Percentiles rank a stretch among this genome's conserved stretches.
These are phyloP conservation scores for Athetis lepigone DNA, from an alignment of 2,888 invertebrate genomes.

Conservation along the genomic window DNA sequence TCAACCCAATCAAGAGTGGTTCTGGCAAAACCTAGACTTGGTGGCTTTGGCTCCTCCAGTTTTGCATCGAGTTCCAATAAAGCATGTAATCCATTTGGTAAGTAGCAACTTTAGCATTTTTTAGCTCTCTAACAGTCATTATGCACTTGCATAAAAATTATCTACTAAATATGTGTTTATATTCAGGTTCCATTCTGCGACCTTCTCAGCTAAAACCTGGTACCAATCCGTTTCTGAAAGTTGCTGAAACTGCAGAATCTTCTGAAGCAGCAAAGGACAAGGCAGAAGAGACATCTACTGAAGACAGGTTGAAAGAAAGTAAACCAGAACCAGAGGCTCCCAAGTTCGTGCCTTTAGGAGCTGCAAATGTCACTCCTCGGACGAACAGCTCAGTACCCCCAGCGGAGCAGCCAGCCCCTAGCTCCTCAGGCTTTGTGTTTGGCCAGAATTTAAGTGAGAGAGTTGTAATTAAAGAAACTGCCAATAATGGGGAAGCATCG, in stretches of 20 bases:
- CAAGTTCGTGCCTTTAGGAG: constrained; percentile 87
- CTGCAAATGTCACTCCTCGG: constrained; percentile 77
- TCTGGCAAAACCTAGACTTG: constrained; percentile 85
- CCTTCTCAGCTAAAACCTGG: constrained; percentile 85
- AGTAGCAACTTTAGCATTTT: constrained; percentile 33
- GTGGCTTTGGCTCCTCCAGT: constrained; percentile 82
- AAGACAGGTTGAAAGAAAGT: constrained; percentile 76
- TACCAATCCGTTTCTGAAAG: constrained; percentile 83
- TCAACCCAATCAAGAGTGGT: constrained; percentile 83
- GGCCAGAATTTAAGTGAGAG: constrained; percentile 97
- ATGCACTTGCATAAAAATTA: too few relatives aligned
- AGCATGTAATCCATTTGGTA: constrained; percentile 83
- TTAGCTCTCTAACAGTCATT: background rate
- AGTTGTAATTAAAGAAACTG: constrained; percentile 92
- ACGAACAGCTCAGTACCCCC: constrained; percentile 89
- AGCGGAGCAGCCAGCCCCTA: constrained; percentile 76
- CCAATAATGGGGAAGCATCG: constrained; percentile 86
- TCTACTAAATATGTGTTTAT: background rate
- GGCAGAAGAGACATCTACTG: constrained; percentile 63
- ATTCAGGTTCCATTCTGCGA: constrained; percentile 83
- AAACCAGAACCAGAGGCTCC: constrained; percentile 80
- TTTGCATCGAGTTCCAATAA: constrained; percentile 83
- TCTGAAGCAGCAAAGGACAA: constrained; percentile 71
- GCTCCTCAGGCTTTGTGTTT: constrained; percentile 94
- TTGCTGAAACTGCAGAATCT: constrained; percentile 65